Percentiles rank a stretch among this genome's conserved stretches.
These are phyloP conservation scores for Melanotaenia duboulayi DNA, from an alignment of 2,113 vertebrate genomes.

Conservation along the genomic window DNA sequence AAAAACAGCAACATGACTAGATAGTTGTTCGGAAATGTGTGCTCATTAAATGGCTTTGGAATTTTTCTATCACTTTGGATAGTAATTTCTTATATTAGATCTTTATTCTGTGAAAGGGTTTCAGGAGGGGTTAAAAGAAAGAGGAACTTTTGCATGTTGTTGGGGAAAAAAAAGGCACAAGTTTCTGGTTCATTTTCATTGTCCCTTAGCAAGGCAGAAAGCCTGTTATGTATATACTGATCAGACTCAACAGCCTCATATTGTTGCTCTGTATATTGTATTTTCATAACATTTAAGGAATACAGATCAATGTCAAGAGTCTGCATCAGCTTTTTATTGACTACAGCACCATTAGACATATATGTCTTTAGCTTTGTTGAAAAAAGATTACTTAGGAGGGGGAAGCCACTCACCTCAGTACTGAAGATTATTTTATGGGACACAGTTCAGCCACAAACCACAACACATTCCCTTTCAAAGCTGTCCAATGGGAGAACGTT, in stretches of 20 bases:
- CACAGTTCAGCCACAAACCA: slow-evolving; percentile 37
- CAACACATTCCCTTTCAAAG: slow-evolving; percentile 16
- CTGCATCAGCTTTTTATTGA: slow-evolving; percentile 57
- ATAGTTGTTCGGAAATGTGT: slow-evolving; percentile 84
- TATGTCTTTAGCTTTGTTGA: not conserved
- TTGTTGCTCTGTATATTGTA: slow-evolving; percentile 81
- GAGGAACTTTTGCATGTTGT: slow-evolving; percentile 65
- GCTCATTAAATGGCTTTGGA: slow-evolving; percentile 83
- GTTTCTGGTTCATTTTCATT: slow-evolving; percentile 55
- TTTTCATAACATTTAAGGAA: slow-evolving; percentile 83
- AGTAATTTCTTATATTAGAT: slow-evolving; percentile 62
- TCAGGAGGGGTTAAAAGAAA: slow-evolving; percentile 42
- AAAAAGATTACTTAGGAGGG: not conserved
- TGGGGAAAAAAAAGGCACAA: slow-evolving; percentile 56
- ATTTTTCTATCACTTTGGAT: slow-evolving; percentile 70
- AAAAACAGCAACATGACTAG: slow-evolving; percentile 80
- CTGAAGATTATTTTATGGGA: slow-evolving; percentile 24
- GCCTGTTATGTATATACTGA: slow-evolving; percentile 68
- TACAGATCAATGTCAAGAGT: slow-evolving; percentile 70
- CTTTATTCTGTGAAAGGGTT: slow-evolving; percentile 24
- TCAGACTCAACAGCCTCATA: slow-evolving; percentile 73
- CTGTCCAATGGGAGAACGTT: slow-evolving; percentile 19
- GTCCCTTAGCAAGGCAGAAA: slow-evolving; percentile 49
- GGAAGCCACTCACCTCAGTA: slow-evolving; percentile 11
- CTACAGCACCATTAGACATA: slow-evolving; percentile 16